Base-by-base conservation (phyloP, 2,797 vertebrate genomes). In the Clarias laeviceps region DNA sequence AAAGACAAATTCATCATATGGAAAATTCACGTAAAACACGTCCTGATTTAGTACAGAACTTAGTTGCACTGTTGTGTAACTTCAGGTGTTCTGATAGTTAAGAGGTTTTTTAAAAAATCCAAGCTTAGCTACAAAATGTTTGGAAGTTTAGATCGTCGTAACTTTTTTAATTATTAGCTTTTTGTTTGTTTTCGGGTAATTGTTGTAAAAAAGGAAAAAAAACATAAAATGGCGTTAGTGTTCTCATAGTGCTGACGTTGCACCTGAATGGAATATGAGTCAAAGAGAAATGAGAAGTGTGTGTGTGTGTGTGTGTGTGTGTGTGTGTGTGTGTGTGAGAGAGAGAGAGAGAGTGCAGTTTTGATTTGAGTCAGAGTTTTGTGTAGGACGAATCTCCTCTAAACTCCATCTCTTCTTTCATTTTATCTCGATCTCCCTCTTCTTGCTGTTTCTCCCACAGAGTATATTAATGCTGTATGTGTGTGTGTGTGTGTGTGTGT, bases 351-450 rank as follows among this genome's bases (percentile, higher is more conserved):
- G 62, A 79, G 50, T 12, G 64, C 88, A 88, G 91, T 94, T 94
- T 92, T 91, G 93, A 84, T 95, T 94, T 95, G 94, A 95, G 93
- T 95, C 94, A 95, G 92, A 92, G 66, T 86, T 45, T 90, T 94
- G 93, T 82, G 81, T 82, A 91, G 93, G 94, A 94, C 85, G 93
- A 92, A 76, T 89, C 90, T 93, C 90, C 89, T 89, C 91, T 88
- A 87, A 87, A 92, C 86, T 89, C 87, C 87, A 59, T 86, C 89
- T 90, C 88, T 88, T 89, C 77, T 92, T 92, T 90, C 87, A 89
- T 90, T 88, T 89, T 85, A 87, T 90, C 88, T 89, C n/a, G 5
- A 40, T 82, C 79, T 77, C 70, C n/a, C 7, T 62, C 34, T 83
- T 59, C 59, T 54, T 76, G 61, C 70, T 80, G 88, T 24, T 12